A percentile compares a stretch with the other conserved stretches of the same genome.
Evolutionary conservation across 2,888 invertebrate species (phyloP).

Genomic region (Acronicta psi): DNA sequence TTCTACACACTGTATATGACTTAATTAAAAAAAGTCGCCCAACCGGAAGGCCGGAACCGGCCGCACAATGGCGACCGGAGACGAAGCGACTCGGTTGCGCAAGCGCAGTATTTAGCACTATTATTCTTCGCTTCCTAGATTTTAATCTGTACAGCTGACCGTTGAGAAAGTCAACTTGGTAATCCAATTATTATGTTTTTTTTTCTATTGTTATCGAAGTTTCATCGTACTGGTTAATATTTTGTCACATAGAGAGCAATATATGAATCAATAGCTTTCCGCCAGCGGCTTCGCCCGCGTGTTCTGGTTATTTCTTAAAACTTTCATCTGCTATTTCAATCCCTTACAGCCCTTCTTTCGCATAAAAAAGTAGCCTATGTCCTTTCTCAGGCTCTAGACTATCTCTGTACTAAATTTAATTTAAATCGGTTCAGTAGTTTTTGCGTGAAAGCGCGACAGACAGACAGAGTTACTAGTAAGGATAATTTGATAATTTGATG

Average conservation of each 20-base stretch:
- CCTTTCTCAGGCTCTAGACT: too few relatives aligned
- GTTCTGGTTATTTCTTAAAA: too few relatives aligned
- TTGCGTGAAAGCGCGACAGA: too few relatives aligned
- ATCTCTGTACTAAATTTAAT: too few relatives aligned
- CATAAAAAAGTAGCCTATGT: too few relatives aligned
- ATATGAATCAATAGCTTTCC: too few relatives aligned
- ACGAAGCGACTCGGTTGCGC: constrained; percentile 49
- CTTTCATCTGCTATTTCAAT: too few relatives aligned
- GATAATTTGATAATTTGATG: too few relatives aligned
- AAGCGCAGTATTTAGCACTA: constrained; percentile 45
- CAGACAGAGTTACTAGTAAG: too few relatives aligned
- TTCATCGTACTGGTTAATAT: constrained; percentile 4
- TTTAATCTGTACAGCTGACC: constrained; percentile 54
- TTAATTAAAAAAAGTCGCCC: constrained; percentile 54
- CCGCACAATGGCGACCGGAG: constrained; percentile 64
- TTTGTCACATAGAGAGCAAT: constrained; percentile 10
- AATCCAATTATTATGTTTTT: constrained; percentile 52
- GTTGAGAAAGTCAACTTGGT: constrained; percentile 53
- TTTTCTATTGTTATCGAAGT: constrained; percentile 39
- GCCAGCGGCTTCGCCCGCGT: too few relatives aligned
- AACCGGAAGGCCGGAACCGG: constrained; percentile 66
- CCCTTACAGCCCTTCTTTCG: too few relatives aligned
- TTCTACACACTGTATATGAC: constrained; percentile 20
- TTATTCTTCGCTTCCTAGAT: constrained; percentile 63
- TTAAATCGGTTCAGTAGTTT: too few relatives aligned